Percentiles rank a stretch among this genome's conserved stretches.
Conservation (phyloP, 1,140 invertebrate genomes). For the Stenopsyche tienmushanensis region DNA sequence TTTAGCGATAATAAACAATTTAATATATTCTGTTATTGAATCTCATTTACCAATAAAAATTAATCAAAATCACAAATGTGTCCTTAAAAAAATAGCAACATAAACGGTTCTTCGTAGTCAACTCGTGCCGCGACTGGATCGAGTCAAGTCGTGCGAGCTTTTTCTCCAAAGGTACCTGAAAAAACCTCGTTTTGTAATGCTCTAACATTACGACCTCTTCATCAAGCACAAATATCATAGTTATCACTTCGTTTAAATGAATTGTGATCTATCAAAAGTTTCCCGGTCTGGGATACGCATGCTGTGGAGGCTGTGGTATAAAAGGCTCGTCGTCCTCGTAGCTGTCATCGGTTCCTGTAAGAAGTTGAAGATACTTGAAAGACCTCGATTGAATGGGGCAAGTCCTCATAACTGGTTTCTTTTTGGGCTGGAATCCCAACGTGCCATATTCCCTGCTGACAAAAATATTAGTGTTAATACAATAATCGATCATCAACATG, state of each 20-base stretch:
- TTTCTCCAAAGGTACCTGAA: too few relatives aligned
- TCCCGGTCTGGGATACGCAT: slow-evolving; percentile 34
- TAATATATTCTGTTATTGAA: too few relatives aligned
- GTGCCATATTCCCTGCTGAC: slow-evolving; percentile 49
- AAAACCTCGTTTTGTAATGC: too few relatives aligned
- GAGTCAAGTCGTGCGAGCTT: too few relatives aligned
- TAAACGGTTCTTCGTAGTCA: too few relatives aligned
- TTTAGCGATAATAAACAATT: too few relatives aligned
- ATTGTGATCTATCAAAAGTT: slow-evolving; percentile 25
- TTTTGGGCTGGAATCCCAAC: slow-evolving; percentile 45
- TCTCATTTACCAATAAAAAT: too few relatives aligned
- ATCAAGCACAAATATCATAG: background rate
- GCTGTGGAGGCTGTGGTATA: slow-evolving; percentile 36
- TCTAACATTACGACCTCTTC: too few relatives aligned
- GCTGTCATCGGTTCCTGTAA: slow-evolving; percentile 53
- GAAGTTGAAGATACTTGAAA: slow-evolving; percentile 56
- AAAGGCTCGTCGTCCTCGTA: slow-evolving; percentile 40
- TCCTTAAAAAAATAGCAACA: too few relatives aligned
- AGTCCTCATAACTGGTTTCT: slow-evolving; percentile 45
- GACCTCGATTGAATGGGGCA: slow-evolving; percentile 54
- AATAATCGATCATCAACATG: background rate
- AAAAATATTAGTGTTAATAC: background rate
- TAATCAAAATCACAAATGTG: too few relatives aligned
- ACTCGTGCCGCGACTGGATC: too few relatives aligned
- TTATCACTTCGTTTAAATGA: too few relatives aligned